Percentiles rank a stretch among this genome's conserved stretches.
These are phyloP conservation scores for Ferrisia virgata DNA, from an alignment of 2,888 invertebrate species.

Conservation along the genomic window DNA sequence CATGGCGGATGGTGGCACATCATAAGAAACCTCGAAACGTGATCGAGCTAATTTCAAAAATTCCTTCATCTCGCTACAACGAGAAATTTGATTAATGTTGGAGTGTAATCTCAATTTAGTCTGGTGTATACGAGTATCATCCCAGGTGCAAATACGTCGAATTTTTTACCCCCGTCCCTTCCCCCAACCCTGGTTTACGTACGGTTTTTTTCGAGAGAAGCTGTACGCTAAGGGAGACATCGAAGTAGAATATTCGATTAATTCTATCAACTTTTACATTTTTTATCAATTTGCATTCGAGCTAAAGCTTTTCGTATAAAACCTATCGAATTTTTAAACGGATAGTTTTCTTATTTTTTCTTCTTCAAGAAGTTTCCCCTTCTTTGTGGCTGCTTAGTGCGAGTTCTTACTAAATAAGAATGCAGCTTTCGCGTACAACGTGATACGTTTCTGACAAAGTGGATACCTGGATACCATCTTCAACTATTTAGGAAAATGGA, in stretches of 20 bases:
- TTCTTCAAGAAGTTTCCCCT: not conserved
- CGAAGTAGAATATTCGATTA: slow-evolving; percentile 8
- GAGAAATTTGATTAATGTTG: slow-evolving; percentile 13
- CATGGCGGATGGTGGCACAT: not conserved
- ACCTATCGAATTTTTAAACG: not conserved
- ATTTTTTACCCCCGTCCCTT: not conserved
- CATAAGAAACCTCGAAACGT: slow-evolving; percentile 3
- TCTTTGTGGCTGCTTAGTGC: not conserved
- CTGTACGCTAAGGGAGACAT: not conserved
- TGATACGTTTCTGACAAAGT: not conserved
- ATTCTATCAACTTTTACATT: not conserved
- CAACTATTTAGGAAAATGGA: slow-evolving; percentile 17
- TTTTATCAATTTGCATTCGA: not conserved
- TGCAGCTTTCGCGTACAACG: not conserved
- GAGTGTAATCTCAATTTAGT: not conserved
- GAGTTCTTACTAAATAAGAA: not conserved
- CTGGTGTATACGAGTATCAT: not conserved
- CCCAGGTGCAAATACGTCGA: not conserved
- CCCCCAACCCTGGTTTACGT: too few relatives aligned
- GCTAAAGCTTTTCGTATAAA: not conserved
- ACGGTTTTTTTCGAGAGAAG: not conserved
- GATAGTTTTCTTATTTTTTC: not conserved
- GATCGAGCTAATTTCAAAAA: slow-evolving; percentile 24
- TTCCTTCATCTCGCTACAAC: not conserved
- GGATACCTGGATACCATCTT: slow-evolving; percentile 1